Base-by-base conservation (phyloP, 2,113 vertebrate genomes). In the Ariopsis seemanni region DNA sequence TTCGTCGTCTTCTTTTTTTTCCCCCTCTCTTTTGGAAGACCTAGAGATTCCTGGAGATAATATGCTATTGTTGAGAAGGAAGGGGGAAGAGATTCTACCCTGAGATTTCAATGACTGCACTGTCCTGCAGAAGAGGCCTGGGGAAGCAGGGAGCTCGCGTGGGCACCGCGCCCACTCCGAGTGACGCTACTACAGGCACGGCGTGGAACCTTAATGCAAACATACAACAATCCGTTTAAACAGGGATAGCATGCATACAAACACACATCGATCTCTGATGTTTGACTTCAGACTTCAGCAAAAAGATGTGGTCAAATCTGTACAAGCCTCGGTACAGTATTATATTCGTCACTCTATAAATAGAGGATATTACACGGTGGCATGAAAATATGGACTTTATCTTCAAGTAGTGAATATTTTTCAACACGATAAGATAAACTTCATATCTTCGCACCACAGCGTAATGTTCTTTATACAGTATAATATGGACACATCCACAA, bases 31-130 rank as follows among this genome's bases (percentile, higher is more conserved):
- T 96, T 87, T 95, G 94, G 93, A 87, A 95, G 95, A 95, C 94
- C 95, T 94, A 94, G 94, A 95, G 95, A 96, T 95, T 95, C 95
- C 94, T 94, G 93, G 91, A 94, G 95, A 96, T 96, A 96, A 95
- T 96, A 95, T 95, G 93, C 93, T 94, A 96, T 96, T 96, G 95
- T 96, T 93, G 95, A 94, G 86, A 71, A 58, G 79, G 55, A 22
- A 67, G 63, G 57, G 80, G 71, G 42, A 82, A 80, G 86, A 78
- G 84, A 71, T 67, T 87, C 94, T 95, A 95, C 94, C 93, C 93
- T 90, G 92, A 91, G 92, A 93, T 95, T 93, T 96, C 92, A 96
- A 96, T 95, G 94, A 96, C 92, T 93, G 92, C 93, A 92, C 94
- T 96, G 95, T 96, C 94, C 94, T 93, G 92, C 7, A 91, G 92